A percentile compares a stretch with the other conserved stretches of the same genome.
Conservation (phyloP, 2,113 vertebrate genomes). For the Bubo bubo region DNA sequence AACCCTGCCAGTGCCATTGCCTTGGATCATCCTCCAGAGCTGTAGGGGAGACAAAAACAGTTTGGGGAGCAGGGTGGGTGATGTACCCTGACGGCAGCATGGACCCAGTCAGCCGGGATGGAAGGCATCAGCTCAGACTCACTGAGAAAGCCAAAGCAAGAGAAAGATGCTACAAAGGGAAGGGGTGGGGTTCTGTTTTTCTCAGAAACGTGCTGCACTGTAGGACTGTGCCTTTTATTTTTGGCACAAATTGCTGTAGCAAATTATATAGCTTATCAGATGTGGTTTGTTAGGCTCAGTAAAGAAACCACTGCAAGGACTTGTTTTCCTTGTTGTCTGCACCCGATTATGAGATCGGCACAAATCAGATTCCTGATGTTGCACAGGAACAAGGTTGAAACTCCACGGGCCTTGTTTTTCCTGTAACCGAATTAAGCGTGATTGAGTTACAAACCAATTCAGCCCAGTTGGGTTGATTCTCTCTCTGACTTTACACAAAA, state of each 20-base stretch:
- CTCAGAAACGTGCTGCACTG: conserved; percentile 75
- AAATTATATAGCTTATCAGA: conserved; percentile 84
- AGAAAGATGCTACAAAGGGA: conserved; percentile 61
- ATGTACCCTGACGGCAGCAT: background rate
- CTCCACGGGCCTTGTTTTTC: conserved; percentile 51
- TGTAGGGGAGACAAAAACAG: background rate
- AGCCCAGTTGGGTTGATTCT: background rate
- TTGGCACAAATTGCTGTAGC: conserved; percentile 80
- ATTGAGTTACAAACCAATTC: conserved; percentile 53
- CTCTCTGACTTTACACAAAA: background rate
- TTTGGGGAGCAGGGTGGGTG: background rate
- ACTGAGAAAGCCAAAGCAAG: conserved; percentile 34
- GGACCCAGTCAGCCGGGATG: background rate
- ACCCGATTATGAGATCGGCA: conserved; percentile 70
- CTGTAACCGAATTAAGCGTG: conserved; percentile 39
- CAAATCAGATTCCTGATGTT: conserved; percentile 70
- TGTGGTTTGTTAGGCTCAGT: conserved; percentile 77
- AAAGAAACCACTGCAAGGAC: conserved; percentile 74
- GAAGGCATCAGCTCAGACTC: conserved; percentile 22
- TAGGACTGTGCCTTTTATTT: conserved; percentile 80
- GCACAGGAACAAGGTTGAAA: conserved; percentile 53
- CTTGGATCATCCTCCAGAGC: background rate
- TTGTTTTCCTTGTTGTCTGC: conserved; percentile 75
- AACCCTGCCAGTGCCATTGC: conserved; percentile 24
- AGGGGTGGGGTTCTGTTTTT: conserved; percentile 74